Conservation (phyloP, 2,113 vertebrate species). For the Oncorhynchus masou region DNA sequence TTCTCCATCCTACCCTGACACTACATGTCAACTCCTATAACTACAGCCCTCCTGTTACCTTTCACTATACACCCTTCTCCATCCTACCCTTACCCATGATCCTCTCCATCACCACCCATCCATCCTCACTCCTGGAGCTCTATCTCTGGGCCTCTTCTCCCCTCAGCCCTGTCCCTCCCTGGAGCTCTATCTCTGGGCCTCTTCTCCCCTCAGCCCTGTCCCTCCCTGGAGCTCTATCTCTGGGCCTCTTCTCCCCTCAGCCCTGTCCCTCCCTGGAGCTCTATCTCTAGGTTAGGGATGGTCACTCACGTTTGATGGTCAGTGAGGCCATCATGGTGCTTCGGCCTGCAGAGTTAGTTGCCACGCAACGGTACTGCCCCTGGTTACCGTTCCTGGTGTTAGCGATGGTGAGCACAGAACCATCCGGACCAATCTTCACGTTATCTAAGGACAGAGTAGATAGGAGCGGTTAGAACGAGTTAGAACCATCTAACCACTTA, state of each 20-base stretch:
- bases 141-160: not conserved
- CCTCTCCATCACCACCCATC: not conserved
- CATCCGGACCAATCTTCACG: slow-evolving; percentile 77
- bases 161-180: not conserved
- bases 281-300: not conserved
- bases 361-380: slow-evolving; percentile 87
- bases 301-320: slow-evolving; percentile 80
- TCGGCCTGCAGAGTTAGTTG: slow-evolving; percentile 74
- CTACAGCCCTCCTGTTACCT: no score
- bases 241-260: not conserved
- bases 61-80: no score
- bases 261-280: not conserved
- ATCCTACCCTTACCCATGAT: no score
- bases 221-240: not conserved
- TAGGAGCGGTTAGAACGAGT: not conserved
- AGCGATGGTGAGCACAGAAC: slow-evolving; percentile 80
- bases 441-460: slow-evolving; percentile 75
- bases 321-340: slow-evolving; percentile 74
- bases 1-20: no score
- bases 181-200: not conserved
- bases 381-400: slow-evolving; percentile 76
- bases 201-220: not conserved
- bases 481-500: not conserved
- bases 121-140: not conserved
- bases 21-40: no score